Conservation (phyloP, 35 echinoderm and acorn worm genomes). For the Ptychodera flava region DNA sequence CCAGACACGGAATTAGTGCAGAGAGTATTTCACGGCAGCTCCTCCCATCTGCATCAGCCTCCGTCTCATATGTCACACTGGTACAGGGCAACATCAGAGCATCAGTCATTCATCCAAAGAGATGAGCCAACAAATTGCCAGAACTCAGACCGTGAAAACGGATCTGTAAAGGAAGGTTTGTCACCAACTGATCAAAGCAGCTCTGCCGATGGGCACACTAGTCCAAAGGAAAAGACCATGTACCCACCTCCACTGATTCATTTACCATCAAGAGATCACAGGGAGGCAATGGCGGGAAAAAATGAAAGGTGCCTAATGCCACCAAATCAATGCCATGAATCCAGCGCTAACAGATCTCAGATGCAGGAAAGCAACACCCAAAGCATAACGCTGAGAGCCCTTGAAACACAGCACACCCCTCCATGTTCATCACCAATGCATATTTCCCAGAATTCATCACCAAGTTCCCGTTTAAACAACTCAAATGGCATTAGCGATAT, state of each 20-base stretch:
- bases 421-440: neutral
- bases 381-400: neutral
- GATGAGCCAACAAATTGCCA: neutral
- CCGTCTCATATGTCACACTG: neutral
- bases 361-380: neutral
- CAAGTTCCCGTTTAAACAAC: no score
- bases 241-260: neutral
- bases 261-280: neutral
- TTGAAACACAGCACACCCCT: neutral
- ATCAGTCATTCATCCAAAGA: neutral
- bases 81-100: neutral
- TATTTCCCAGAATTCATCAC: no score
- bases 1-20: no score
- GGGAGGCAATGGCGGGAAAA: neutral
- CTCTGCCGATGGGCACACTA: neutral
- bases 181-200: neutral
- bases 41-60: no score
- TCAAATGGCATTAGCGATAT: no score
- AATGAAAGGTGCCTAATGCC: neutral
- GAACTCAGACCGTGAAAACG: neutral
- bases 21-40: no score
- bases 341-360: no score
- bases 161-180: no score
- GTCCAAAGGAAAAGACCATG: neutral
- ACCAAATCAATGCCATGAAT: no score